phyloP scores from a whole-genome alignment of 2,113 vertebrate genomes.

The Poecile atricapillus region DNA sequence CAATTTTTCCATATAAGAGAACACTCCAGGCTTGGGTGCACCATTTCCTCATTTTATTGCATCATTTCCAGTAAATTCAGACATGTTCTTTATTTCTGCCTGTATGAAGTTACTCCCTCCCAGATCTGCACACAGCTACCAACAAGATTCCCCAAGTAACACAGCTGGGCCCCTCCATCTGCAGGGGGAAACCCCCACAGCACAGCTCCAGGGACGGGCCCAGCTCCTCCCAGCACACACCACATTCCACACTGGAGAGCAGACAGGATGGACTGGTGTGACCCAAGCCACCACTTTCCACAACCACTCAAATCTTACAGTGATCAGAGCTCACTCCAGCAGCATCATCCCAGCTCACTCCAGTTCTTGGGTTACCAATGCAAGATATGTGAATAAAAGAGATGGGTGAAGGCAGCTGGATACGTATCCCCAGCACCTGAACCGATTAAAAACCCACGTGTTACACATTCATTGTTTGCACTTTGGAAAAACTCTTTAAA shows the following conservation, averaged over 20 bases:
- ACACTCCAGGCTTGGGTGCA: conserved; percentile 47
- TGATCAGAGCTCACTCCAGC: not conserved
- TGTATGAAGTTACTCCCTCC: not conserved
- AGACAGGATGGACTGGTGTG: not conserved
- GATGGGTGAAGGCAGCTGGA: conserved; percentile 51
- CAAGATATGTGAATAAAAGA: conserved; percentile 48
- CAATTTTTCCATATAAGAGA: conserved; percentile 30
- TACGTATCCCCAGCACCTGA: conserved; percentile 46
- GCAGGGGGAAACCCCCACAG: not conserved
- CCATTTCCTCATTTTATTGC: conserved; percentile 67
- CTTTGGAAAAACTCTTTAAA: conserved; percentile 18
- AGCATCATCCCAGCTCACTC: not conserved
- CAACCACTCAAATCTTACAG: not conserved
- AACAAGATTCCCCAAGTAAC: not conserved
- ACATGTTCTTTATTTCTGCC: conserved; percentile 35
- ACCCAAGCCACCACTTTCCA: not conserved
- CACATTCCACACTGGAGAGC: not conserved
- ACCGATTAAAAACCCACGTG: conserved; percentile 24
- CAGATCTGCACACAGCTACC: not conserved
- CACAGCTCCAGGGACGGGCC: not conserved
- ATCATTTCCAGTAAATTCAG: conserved; percentile 64
- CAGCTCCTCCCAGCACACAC: not conserved
- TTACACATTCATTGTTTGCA: conserved; percentile 63
- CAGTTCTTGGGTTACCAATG: not conserved
- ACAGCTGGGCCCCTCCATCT: not conserved